A percentile compares a stretch with the other conserved stretches of the same genome.
Evolutionary conservation across 2,888 invertebrate genomes (phyloP).

Genomic region (Seira musarum): DNA sequence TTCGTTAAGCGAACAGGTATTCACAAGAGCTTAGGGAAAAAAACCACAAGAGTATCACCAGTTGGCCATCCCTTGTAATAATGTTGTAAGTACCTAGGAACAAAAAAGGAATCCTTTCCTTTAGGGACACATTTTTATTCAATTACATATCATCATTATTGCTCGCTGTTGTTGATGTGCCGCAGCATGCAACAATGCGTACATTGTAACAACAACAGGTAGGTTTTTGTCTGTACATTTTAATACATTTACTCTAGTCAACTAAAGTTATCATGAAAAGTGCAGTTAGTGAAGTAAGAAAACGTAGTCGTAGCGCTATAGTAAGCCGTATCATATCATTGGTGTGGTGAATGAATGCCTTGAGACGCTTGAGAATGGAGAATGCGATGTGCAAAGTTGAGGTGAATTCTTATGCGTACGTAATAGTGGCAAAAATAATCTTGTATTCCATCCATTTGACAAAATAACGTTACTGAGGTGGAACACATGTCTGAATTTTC

Average conservation of each 20-base stretch:
- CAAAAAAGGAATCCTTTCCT: constrained; percentile 30
- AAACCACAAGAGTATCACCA: constrained; percentile 21
- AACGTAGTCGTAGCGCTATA: too few relatives aligned
- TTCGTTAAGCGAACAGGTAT: constrained; percentile 28
- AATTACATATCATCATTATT: neutral
- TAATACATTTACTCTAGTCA: constrained; percentile 1
- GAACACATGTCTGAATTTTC: constrained; percentile 11
- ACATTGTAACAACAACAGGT: neutral
- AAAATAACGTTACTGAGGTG: constrained; percentile 29
- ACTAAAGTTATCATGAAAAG: neutral
- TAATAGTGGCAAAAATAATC: too few relatives aligned
- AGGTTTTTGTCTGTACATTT: neutral
- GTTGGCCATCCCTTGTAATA: constrained; percentile 14
- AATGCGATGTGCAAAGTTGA: too few relatives aligned
- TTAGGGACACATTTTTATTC: constrained; percentile 15
- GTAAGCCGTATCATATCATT: too few relatives aligned
- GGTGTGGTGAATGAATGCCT: too few relatives aligned
- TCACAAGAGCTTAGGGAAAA: neutral
- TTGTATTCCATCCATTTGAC: neutral
- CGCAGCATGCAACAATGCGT: neutral
- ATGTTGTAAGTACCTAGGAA: neutral
- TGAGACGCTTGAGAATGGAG: too few relatives aligned
- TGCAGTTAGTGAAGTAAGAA: neutral
- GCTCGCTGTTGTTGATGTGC: too few relatives aligned
- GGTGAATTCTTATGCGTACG: too few relatives aligned